Base-by-base conservation (phyloP, 2,888 invertebrate genomes). In the Sialis fuliginosa region DNA sequence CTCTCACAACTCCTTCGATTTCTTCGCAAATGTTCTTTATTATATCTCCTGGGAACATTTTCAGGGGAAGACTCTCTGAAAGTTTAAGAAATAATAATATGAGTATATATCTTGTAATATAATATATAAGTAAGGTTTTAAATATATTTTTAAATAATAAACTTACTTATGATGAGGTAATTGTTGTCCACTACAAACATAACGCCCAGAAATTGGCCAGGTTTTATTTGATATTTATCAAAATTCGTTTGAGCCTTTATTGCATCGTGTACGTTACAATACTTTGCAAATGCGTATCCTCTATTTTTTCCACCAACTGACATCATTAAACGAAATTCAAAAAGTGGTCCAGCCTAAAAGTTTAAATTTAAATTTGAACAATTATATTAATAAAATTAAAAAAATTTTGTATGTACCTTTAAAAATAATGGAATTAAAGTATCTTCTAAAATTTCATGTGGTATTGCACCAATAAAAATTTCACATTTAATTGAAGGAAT, bases 281-380 rank as follows among this genome's bases (percentile, higher is more conserved):
- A 75, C 73, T 77, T 79, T 2, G 80, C 78, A 59, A 84, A 85
- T 7, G 41, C 50, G 41, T 43, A 85, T 56, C 85, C 85, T 49
- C 85, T 66, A 59, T 83, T 84, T 52, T 71, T 69, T 1, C 83
- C 82, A 8, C 73, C 74, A 57, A 78, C 79, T 56, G 81, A 78
- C 71, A 85, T 81, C 84, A 85, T 83, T 13, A 86, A 66, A 1
- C 86, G 68, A 50, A 84, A 70, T 62, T 84, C 81, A 59, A 79
- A 83, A 37, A 86, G 69, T 50, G 69, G 69, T 1, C 85, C 85
- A 1, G 70, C 66, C 60, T 66, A 30, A 22, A 42, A 42, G 32
- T 6, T 1, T 6, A 4, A 22, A 22, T 22, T 22, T 4, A 22
- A 22, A 22, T 22, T 22, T 22, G 4, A 22, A 22, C 22, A 22